These are phyloP conservation scores for Pantherophis guttatus DNA, from an alignment of 2,113 vertebrate genomes.

Conservation along the genomic window DNA sequence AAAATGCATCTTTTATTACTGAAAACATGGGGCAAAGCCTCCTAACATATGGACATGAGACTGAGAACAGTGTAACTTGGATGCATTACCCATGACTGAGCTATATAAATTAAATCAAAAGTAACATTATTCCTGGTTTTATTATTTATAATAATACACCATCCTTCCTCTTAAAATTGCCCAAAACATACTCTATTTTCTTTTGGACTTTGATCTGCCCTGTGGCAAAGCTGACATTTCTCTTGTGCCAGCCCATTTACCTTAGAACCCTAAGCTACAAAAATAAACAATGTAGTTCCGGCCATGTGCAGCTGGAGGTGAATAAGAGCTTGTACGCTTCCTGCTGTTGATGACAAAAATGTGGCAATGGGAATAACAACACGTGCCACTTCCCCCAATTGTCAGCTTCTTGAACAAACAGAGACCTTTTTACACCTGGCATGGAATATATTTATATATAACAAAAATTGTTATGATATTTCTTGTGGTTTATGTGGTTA, in stretches of 20 bases:
- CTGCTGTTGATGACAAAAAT: conserved; percentile 29
- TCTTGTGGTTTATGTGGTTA: not conserved
- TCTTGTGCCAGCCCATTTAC: conserved; percentile 35
- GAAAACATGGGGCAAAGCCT: not conserved
- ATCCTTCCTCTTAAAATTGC: not conserved
- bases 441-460: conserved; percentile 8
- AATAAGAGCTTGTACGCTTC: conserved; percentile 68
- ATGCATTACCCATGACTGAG: not conserved
- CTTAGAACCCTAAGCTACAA: conserved; percentile 28
- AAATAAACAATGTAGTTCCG: conserved; percentile 64
- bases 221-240: not conserved
- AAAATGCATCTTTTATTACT: not conserved
- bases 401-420: conserved; percentile 59
- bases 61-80: not conserved
- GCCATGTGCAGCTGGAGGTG: conserved; percentile 65
- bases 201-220: not conserved
- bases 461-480: not conserved
- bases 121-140: not conserved
- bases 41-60: not conserved
- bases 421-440: conserved; percentile 63
- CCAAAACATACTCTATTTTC: not conserved
- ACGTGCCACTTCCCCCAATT: conserved; percentile 73
- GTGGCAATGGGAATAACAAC: not conserved
- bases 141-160: not conserved
- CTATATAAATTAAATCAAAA: not conserved